Base-by-base conservation (phyloP, 92 coral and sea anemone species). In the Bergia puertoricense region DNA sequence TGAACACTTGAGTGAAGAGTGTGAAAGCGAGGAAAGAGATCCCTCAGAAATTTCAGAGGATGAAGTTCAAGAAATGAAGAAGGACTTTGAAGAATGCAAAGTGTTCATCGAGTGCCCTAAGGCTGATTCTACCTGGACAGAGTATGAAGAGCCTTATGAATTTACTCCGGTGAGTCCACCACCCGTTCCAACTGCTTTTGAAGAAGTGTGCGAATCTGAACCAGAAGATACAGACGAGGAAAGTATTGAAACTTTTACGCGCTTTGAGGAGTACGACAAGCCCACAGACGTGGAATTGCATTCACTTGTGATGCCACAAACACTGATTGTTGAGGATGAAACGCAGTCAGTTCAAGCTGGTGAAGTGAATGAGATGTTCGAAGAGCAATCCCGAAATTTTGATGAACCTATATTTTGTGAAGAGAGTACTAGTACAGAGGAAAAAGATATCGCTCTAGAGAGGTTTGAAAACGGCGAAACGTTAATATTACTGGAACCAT, bases 81-180 rank as follows among this genome's bases (percentile, higher is more conserved):
- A 84, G 75, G 87, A 84, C 6, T 84, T 84, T 73, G 87, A 84
- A 71, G 87, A 84, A 45, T 84, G 79, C 68, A 71, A 84, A 71
- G 77, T 84, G 30, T 84, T 84, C 48, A 84, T 84, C 44, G 87
- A 84, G 46, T 84, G 87, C 9, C 36, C 87, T 20, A 84, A 84
- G 36, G 87, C 87, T 72, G 87, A 71, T 71, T 72, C 79, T 46
- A 45, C 56, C 68, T 84, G 79, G 7, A 84, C 44, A 46, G 67
- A 84, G 79, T 84, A 48, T 71, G 87, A 84, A 48, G 87, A 84
- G 42, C 65, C 87, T 45, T 84, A 71, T 48, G 79, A 84, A 18
- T 30, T 84, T 84, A 71, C 79, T 84, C 87, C 87, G 2, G 77
- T 84, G 43, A 84, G 87, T 38, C 79, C 79, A 37, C 87, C 87